Evolutionary conservation across 2,113 vertebrate species (phyloP).

Genomic region (Candoia aspera): DNA sequence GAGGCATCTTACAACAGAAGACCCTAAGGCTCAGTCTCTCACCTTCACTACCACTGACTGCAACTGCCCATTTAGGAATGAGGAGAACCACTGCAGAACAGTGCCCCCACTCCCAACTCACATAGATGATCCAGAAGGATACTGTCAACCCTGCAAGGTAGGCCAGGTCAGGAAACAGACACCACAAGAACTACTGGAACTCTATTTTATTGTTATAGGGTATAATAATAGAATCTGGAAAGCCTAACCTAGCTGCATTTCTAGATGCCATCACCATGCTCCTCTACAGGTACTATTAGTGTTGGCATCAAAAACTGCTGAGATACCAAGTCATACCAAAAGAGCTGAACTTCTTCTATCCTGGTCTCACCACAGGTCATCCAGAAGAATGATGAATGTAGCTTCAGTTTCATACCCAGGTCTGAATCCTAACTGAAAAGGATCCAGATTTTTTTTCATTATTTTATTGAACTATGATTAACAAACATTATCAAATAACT

Average conservation of each 20-base stretch:
- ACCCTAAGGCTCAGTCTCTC: too few species aligned
- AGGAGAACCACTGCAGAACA: neutral
- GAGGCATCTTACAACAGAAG: neutral
- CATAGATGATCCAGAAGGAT: neutral
- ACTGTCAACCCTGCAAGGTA: neutral
- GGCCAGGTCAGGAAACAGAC: neutral
- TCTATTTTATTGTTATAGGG: neutral
- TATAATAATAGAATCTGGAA: neutral
- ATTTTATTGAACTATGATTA: too few species aligned
- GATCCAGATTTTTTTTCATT: too few species aligned
- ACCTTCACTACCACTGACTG: neutral
- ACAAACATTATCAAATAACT: too few species aligned
- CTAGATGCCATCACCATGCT: neutral
- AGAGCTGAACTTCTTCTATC: too few species aligned
- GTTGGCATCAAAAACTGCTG: too few species aligned
- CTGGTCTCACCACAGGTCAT: too few species aligned
- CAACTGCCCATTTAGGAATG: neutral
- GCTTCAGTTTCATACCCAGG: too few species aligned
- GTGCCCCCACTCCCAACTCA: neutral
- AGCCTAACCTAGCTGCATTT: neutral
- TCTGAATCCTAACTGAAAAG: too few species aligned
- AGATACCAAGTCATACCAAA: too few species aligned
- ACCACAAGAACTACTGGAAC: neutral
- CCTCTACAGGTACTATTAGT: too few species aligned
- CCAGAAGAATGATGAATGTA: too few species aligned